These are phyloP conservation scores for Oplegnathus fasciatus DNA, from an alignment of 2,113 vertebrate species.

Conservation along the genomic window DNA sequence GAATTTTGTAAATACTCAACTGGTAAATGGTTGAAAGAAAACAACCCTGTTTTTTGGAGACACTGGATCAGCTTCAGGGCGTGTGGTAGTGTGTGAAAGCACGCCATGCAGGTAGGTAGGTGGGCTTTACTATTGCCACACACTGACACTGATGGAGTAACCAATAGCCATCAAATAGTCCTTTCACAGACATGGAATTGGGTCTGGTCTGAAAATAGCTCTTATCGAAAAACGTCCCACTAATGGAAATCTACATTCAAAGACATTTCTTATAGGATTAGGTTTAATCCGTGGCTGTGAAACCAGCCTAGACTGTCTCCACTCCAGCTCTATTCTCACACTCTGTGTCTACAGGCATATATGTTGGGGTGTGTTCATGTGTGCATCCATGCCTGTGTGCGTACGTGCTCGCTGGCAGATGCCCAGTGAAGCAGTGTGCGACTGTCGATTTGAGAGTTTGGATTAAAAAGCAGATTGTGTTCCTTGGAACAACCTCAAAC, in stretches of 20 bases:
- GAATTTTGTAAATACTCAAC: neutral
- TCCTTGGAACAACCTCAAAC: conserved; percentile 62
- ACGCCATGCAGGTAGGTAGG: neutral
- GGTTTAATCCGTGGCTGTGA: conserved; percentile 70
- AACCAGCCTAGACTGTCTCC: conserved; percentile 59
- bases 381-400: neutral
- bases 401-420: conserved; percentile 22
- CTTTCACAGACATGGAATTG: conserved; percentile 20
- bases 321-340: conserved; percentile 54
- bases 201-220: conserved; percentile 42
- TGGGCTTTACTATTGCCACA: neutral
- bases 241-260: conserved; percentile 70
- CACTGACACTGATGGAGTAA: conserved; percentile 1
- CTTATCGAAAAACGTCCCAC: conserved; percentile 20
- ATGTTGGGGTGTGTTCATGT: conserved; percentile 2
- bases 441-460: conserved; percentile 47
- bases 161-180: conserved; percentile 21
- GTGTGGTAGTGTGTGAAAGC: neutral
- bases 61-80: neutral
- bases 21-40: neutral
- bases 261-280: conserved; percentile 76
- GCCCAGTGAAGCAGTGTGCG: conserved; percentile 2
- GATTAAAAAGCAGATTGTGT: conserved; percentile 55
- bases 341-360: conserved; percentile 18
- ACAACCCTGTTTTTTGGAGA: neutral